Evolutionary conservation across 1,140 invertebrate genomes (phyloP).

Genomic region (Heliconius eleuchia): DNA sequence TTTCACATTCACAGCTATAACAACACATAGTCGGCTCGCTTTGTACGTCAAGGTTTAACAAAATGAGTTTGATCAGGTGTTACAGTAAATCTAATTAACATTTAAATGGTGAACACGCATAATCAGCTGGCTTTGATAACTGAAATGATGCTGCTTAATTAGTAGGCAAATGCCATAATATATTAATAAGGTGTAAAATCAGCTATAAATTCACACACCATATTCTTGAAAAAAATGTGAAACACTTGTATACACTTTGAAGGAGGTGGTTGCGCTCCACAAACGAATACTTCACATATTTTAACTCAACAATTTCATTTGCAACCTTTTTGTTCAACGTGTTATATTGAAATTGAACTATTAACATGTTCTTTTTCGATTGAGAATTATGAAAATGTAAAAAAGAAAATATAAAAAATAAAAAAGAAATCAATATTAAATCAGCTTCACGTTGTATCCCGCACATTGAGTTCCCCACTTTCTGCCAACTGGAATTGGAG

Average conservation of each 20-base stretch:
- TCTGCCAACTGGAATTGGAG: too few species aligned
- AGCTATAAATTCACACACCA: slow-evolving; percentile 44
- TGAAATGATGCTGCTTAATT: slow-evolving; percentile 69
- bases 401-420: too few species aligned
- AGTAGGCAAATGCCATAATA: slow-evolving; percentile 64
- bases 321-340: background rate
- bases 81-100: slow-evolving; percentile 76
- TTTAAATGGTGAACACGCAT: slow-evolving; percentile 79
- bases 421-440: too few species aligned
- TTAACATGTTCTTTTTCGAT: background rate
- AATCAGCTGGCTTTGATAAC: slow-evolving; percentile 72
- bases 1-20: background rate
- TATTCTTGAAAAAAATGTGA: slow-evolving; percentile 44
- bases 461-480: too few species aligned
- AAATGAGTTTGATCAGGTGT: slow-evolving; percentile 69
- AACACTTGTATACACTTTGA: slow-evolving; percentile 61
- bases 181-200: slow-evolving; percentile 62
- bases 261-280: slow-evolving; percentile 6
- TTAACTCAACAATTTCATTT: background rate
- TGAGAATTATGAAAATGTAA: background rate
- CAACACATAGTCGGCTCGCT: slow-evolving; percentile 30
- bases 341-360: background rate
- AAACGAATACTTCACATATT: background rate
- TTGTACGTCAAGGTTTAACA: slow-evolving; percentile 27
- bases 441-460: too few species aligned